Conservation (phyloP, 2,113 vertebrate genomes). For the Phaethon lepturus region DNA sequence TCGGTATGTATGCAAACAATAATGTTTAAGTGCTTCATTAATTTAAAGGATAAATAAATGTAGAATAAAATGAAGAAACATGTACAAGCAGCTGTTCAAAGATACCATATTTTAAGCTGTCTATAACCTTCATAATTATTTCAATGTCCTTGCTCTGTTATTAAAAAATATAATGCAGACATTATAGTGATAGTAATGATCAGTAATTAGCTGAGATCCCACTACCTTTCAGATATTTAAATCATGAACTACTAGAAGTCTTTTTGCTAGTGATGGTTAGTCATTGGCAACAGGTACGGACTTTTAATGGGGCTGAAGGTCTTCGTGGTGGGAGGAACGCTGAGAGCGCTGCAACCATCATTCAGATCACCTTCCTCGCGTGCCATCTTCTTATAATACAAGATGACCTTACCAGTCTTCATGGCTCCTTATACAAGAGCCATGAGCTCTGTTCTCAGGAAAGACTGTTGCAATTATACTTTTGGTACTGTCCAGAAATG, state of each 20-base stretch:
- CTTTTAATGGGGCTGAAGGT: neutral
- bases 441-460: neutral
- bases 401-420: neutral
- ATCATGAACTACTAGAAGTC: neutral
- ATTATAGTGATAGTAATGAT: neutral
- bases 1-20: neutral
- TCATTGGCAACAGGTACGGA: neutral
- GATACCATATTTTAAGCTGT: neutral
- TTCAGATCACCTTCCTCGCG: neutral
- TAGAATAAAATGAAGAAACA: neutral
- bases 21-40: neutral
- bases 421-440: neutral
- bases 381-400: neutral
- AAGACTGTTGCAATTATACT: neutral
- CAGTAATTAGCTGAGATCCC: neutral
- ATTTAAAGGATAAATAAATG: neutral
- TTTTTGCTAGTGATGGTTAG: neutral
- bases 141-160: neutral
- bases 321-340: neutral
- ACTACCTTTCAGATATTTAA: neutral
- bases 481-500: neutral
- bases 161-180: neutral
- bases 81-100: neutral
- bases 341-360: neutral
- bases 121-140: neutral